phyloP scores from a whole-genome alignment of 92 coral and sea anemone genomes.

The Epizoanthus stellaris region DNA sequence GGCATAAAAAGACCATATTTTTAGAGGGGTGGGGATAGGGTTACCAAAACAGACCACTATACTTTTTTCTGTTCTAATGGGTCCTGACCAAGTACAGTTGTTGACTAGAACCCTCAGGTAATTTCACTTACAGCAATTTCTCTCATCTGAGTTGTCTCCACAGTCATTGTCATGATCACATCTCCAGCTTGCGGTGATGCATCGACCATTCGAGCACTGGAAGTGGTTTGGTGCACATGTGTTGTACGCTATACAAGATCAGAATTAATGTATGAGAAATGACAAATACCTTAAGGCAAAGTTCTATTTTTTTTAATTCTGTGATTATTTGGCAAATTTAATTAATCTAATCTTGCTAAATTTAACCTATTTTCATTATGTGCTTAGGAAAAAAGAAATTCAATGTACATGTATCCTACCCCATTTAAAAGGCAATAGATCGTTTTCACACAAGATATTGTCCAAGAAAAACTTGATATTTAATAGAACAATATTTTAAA shows the following conservation, averaged over 20 bases:
- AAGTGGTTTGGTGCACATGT: slow-evolving; percentile 37
- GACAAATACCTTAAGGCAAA: too few species aligned
- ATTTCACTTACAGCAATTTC: slow-evolving; percentile 42
- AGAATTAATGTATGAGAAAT: background rate
- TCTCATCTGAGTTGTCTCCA: slow-evolving; percentile 40
- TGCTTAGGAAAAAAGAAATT: too few species aligned
- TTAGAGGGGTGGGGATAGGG: background rate
- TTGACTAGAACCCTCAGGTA: background rate
- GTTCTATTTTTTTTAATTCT: too few species aligned
- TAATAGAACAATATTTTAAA: too few species aligned
- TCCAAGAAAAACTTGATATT: too few species aligned
- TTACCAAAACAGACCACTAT: background rate
- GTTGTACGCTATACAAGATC: slow-evolving; percentile 19
- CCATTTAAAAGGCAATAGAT: too few species aligned
- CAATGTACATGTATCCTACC: too few species aligned
- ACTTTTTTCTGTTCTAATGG: background rate
- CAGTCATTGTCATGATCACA: slow-evolving; percentile 40
- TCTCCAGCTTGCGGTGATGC: slow-evolving; percentile 31
- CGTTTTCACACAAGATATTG: too few species aligned
- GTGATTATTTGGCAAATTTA: too few species aligned
- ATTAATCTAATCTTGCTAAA: too few species aligned
- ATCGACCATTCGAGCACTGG: slow-evolving; percentile 27
- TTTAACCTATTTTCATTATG: too few species aligned
- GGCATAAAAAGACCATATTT: background rate
- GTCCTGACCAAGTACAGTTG: background rate